These are phyloP conservation scores for Netta rufina DNA, from an alignment of 2,797 vertebrate species.

Conservation along the genomic window DNA sequence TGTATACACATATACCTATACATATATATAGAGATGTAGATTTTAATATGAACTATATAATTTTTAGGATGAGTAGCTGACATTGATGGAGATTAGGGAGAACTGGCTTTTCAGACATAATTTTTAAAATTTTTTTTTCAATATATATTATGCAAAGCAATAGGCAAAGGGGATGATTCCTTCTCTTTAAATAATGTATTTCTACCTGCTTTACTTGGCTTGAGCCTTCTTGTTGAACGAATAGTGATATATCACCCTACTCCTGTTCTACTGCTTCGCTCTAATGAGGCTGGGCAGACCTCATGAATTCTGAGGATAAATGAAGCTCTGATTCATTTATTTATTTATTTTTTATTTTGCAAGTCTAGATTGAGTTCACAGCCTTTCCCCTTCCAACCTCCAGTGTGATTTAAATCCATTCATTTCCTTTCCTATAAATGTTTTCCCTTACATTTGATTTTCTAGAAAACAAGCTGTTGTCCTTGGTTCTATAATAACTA, in stretches of 20 bases:
- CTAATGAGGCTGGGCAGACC: not conserved
- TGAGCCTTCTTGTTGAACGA: conserved; percentile 23
- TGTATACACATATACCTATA: not conserved
- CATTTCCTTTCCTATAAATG: not conserved
- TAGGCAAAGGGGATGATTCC: conserved; percentile 6
- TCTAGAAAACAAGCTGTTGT: not conserved
- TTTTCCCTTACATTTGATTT: not conserved
- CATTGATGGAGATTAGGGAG: not conserved
- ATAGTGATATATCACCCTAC: not conserved
- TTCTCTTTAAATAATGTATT: conserved; percentile 34
- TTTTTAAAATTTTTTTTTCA: not conserved
- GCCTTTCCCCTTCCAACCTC: not conserved
- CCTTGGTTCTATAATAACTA: not conserved
- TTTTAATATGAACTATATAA: not conserved
- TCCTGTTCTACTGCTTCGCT: not conserved
- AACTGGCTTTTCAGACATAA: not conserved
- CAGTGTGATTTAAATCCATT: conserved; percentile 29
- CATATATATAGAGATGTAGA: not conserved
- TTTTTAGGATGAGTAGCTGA: not conserved
- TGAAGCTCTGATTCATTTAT: not conserved
- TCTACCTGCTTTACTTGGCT: not conserved
- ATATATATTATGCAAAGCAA: conserved; percentile 1
- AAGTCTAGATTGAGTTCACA: conserved; percentile 27
- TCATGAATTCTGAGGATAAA: conserved; percentile 42
- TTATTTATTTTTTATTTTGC: not conserved